Evolutionary conservation across 2,888 invertebrate genomes (phyloP), one percentile per base, ranked within the genome.

Genomic region (Pogonocherus hispidulus): DNA sequence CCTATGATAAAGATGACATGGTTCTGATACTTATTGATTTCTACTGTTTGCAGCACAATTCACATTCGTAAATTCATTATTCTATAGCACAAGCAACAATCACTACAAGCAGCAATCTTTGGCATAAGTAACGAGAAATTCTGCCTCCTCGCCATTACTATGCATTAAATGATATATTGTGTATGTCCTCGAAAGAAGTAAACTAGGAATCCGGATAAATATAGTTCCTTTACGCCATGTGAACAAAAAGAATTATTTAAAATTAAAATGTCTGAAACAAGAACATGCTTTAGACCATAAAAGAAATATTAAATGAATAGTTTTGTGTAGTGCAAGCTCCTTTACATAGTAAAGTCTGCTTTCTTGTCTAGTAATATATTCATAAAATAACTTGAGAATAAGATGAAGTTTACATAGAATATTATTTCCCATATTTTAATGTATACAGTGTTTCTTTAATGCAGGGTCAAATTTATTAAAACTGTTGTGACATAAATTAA

Each of bases 201-300:
- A 27, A 32, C 23, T 27, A 16, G n/a, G 49, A n/a, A 20, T 32
- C 52, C 8, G 32, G 16, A 32, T 16, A n/a, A n/a, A n/a, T n/a
- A n/a, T n/a, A n/a, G 27, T 5, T 52, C 19, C 49, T 52, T 52
- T 27, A n/a, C 14, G 11, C 11, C 2, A 6, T 11, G 20, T 20
- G 20, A 49, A 52, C 52, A 52, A 52, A 52, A 52, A 52, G 52
- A 18, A 52, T 52, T 5, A 52, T 52, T 52, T 52, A 27, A 52
- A 2, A 52, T 27, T 52, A 52, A 27, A 52, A 27, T 27, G 8
- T 32, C 14, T 14, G 18, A 32, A 16, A 52, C 16, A 9, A n/a
- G n/a, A 14, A 14, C n/a, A 41, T 14, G 14, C 41, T 41, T 14
- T n/a, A 14, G 16, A 41, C 5, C 6, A 41, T 41, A 41, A 41